These are phyloP conservation scores for Cercopithecus mona DNA, from an alignment of 2,113 vertebrate genomes.

Conservation along the genomic window DNA sequence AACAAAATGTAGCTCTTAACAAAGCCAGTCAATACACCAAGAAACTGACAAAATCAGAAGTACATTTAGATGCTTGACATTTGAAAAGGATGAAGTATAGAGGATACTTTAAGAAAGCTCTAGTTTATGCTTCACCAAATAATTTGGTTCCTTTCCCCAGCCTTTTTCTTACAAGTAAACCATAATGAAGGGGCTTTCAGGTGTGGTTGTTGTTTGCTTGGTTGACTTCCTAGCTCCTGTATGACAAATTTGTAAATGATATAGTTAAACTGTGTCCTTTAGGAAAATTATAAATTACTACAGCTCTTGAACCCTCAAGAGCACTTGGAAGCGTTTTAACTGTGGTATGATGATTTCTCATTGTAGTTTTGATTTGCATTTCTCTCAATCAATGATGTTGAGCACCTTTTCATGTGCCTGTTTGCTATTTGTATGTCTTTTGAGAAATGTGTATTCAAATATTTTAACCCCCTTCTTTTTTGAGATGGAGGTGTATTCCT, in stretches of 20 bases:
- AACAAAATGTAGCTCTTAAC: not conserved
- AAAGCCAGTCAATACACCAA: not conserved
- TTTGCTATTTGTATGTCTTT: no score
- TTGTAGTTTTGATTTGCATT: no score
- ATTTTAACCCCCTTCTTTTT: no score
- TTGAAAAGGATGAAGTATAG: not conserved
- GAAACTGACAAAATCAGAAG: not conserved
- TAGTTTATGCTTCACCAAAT: not conserved
- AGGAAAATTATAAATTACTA: not conserved
- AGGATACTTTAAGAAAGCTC: not conserved
- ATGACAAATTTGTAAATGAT: not conserved
- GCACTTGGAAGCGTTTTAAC: not conserved
- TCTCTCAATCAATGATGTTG: no score
- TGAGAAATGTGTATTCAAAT: no score
- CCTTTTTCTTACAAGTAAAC: not conserved
- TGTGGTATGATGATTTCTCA: no score
- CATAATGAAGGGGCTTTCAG: not conserved
- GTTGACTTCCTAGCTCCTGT: not conserved
- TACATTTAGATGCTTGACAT: not conserved
- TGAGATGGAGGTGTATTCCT: no score
- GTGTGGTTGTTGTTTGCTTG: not conserved
- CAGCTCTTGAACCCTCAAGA: not conserved
- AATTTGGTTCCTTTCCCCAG: not conserved
- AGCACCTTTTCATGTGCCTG: no score
- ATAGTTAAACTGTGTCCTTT: not conserved